Evolutionary conservation across 2,113 vertebrate genomes (phyloP), one percentile per base, ranked within the genome.

Genomic region (Eubucco bourcierii): DNA sequence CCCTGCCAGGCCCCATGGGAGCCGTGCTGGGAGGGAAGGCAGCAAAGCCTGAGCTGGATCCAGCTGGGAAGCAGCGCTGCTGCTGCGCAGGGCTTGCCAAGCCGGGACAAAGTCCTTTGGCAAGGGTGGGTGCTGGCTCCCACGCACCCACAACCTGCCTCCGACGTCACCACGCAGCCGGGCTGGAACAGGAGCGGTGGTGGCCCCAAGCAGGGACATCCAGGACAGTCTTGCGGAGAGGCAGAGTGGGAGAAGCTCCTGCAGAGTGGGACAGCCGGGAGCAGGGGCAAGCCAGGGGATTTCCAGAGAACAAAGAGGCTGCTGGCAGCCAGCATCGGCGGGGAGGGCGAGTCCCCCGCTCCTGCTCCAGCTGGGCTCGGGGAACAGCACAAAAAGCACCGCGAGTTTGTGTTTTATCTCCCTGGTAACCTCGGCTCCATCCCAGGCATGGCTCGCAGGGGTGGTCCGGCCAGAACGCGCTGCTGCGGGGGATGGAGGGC

Each of bases 261-360:
- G 3, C 21, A 2, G 53, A 33, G 81, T 1, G 4, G 67, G 75
- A 61, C 2, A 33, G 63, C 50, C 15, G 10, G 83, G 65, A 92
- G 67, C 28, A 9, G 41, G 47, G 67, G 74, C 59, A 87, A 84
- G 88, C 2, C 85, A 18, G 90, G 94, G 94, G 93, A 71, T 93
- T 94, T 95, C 90, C 94, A 90, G 93, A 88, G 95, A 96, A 96
- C 94, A 96, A 95, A 96, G 95, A 73, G 2, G 95, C 65, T 95
- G 80, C 95, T 86, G 93, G 94, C 93, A 66, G 88, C 29, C 90
- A 17, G 90, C 58, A 3, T 0, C 9, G 65, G 75, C 2, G 46
- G 84, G 92, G 95, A 90, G 94, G 95, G 95, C 17, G 70, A 87
- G 61, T 55, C 83, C 66, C 81, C 87, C 11, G n/a, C 74, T 79